phyloP scores from a whole-genome alignment of 2,797 vertebrate genomes.

The Ctenopoma kingsleyae region DNA sequence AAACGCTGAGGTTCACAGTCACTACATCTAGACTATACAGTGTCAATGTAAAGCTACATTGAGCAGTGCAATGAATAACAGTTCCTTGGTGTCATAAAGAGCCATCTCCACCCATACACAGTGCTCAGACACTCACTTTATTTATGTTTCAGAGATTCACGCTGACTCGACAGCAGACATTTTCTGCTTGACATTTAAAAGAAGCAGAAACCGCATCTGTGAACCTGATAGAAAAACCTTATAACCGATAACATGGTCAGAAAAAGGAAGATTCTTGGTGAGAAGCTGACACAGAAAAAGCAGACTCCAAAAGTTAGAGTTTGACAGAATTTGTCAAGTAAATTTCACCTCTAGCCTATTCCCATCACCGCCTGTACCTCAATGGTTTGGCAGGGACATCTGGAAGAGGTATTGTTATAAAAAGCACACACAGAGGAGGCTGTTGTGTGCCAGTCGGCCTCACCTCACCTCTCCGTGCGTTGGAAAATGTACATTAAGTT shows the following conservation, averaged over 20 bases:
- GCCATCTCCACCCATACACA: constrained; percentile 60
- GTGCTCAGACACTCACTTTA: constrained; percentile 68
- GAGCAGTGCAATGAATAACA: constrained; percentile 71
- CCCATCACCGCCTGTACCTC: constrained; percentile 46
- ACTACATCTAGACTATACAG: constrained; percentile 92
- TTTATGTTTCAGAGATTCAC: constrained; percentile 72
- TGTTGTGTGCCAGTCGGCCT: constrained; percentile 79
- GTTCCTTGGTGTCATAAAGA: constrained; percentile 67
- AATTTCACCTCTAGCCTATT: constrained; percentile 49
- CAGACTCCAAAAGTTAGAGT: constrained; percentile 19
- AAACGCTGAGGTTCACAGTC: constrained; percentile 84
- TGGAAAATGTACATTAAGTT: constrained; percentile 85
- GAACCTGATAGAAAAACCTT: constrained; percentile 5
- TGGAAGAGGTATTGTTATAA: constrained; percentile 82
- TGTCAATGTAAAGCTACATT: constrained; percentile 75
- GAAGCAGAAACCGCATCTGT: constrained; percentile 16
- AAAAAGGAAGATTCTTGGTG: constrained; percentile 2
- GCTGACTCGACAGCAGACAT: constrained; percentile 60
- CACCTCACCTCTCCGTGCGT: constrained; percentile 72
- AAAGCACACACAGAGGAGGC: constrained; percentile 75
- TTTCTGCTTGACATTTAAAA: constrained; percentile 36
- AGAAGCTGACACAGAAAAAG: not conserved
- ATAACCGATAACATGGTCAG: constrained; percentile 3
- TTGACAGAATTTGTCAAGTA: constrained; percentile 50
- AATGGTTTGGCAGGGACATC: constrained; percentile 70